These are phyloP conservation scores for Minunthozetes semirufus DNA, from an alignment of 2,888 invertebrate species.

Conservation along the genomic window DNA sequence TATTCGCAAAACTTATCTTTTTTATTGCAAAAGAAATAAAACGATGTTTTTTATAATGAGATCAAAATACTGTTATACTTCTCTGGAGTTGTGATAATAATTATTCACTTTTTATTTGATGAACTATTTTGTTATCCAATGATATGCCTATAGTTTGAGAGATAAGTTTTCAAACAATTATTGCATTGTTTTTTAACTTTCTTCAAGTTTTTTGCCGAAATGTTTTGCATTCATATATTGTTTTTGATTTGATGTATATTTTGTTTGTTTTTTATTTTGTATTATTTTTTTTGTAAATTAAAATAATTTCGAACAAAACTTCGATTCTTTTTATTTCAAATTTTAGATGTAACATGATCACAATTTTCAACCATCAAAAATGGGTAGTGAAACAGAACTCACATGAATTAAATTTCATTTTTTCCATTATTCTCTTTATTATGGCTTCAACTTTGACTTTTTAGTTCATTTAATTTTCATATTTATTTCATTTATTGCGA, in stretches of 20 bases:
- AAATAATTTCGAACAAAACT: not conserved
- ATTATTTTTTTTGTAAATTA: not conserved
- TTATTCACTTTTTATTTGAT: not conserved
- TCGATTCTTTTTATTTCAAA: not conserved
- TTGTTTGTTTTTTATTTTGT: not conserved
- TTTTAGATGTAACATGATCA: too few species aligned
- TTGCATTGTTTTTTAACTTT: not conserved
- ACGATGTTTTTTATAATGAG: not conserved
- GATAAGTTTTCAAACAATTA: not conserved
- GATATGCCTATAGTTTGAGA: not conserved
- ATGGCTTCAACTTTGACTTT: too few species aligned
- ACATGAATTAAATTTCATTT: too few species aligned
- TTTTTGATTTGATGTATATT: not conserved
- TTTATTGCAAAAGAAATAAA: not conserved
- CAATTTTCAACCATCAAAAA: too few species aligned
- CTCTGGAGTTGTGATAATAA: slow-evolving; percentile 1
- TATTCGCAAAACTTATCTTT: not conserved
- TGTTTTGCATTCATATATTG: not conserved
- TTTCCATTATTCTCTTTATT: too few species aligned
- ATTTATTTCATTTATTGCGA: too few species aligned
- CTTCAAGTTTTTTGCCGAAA: not conserved
- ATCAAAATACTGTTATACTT: not conserved
- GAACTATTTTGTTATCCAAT: not conserved
- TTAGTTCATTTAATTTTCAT: too few species aligned
- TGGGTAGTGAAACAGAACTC: too few species aligned